Evolutionary conservation across 30 jellyfish, hydroid and myxozoan species (phyloP), one percentile per base, ranked within the genome.

Genomic region (Hydractinia echinata): DNA sequence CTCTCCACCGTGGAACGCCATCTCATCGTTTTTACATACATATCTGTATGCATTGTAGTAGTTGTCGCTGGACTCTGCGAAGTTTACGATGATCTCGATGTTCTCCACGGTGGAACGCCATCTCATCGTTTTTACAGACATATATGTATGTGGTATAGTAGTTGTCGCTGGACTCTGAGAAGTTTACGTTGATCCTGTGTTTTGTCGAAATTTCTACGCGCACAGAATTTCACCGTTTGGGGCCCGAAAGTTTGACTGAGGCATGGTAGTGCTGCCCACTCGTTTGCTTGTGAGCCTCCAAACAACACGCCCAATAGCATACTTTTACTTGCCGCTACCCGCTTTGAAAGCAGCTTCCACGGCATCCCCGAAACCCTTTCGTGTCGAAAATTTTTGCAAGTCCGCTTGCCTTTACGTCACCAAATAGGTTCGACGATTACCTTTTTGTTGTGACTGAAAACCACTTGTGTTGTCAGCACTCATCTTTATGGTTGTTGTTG

Each of bases 391-490:
- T 56, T 56, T 56, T 9, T 10, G 13, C 68, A 56, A n/a, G n/a
- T 56, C 68, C 68, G 68, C 68, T 56, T 56, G 68, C 13, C 68
- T 56, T 10, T 56, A 56, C 68, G 68, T 56, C n/a, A 56, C 68
- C 68, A 56, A 9, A n/a, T 56, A 56, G 68, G 68, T 56, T 10
- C 68, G 68, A 56, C 68, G 68, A n/a, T n/a, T n/a, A n/a, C n/a
- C n/a, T n/a, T n/a, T n/a, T n/a, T n/a, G n/a, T n/a, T n/a, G n/a
- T n/a, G n/a, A n/a, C n/a, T n/a, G n/a, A n/a, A n/a, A n/a, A n/a
- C n/a, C n/a, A n/a, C n/a, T n/a, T n/a, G n/a, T n/a, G n/a, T n/a
- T n/a, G n/a, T n/a, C n/a, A n/a, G n/a, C n/a, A n/a, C n/a, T n/a
- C n/a, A n/a, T n/a, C n/a, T n/a, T n/a, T n/a, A n/a, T n/a, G n/a